Conservation (phyloP, 2,113 vertebrate species). For the Puma concolor region DNA sequence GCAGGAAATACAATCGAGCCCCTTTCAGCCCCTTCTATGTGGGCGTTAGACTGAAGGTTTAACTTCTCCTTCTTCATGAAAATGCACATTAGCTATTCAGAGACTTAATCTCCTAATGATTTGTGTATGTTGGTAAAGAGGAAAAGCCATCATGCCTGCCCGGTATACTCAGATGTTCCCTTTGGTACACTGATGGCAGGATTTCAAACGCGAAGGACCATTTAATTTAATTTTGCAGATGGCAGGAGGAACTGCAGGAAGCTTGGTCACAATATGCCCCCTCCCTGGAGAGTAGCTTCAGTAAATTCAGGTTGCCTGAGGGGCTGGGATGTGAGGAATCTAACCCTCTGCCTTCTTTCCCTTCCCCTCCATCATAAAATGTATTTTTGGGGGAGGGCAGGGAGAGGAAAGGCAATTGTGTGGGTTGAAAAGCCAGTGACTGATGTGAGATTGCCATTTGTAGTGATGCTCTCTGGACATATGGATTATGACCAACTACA, state of each 20-base stretch:
- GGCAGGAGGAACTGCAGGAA: conserved; percentile 65
- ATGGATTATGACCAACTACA: conserved; percentile 64
- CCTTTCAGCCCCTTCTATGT: conserved; percentile 20
- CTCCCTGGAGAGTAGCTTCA: conserved; percentile 64
- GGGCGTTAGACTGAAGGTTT: conserved; percentile 52
- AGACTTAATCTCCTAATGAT: conserved; percentile 80
- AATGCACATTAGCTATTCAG: conserved; percentile 74
- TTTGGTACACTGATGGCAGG: conserved; percentile 72
- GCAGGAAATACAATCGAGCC: not conserved
- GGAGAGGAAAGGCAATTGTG: conserved; percentile 7
- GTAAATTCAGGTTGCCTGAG: conserved; percentile 60
- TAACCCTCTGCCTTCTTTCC: conserved; percentile 3
- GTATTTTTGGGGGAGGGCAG: not conserved
- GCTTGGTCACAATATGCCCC: conserved; percentile 73
- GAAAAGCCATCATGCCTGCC: conserved; percentile 65
- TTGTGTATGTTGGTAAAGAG: conserved; percentile 74
- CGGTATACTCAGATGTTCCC: conserved; percentile 74
- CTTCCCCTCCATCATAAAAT: conserved; percentile 45
- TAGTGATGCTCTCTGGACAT: not conserved
- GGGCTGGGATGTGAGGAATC: conserved; percentile 50
- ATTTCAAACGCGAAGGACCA: conserved; percentile 69
- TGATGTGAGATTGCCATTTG: not conserved
- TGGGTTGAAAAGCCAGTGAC: conserved; percentile 39
- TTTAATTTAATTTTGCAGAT: conserved; percentile 83
- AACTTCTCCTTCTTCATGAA: conserved; percentile 77